Evolutionary conservation across 2,797 vertebrate species (phyloP).

Genomic region (Cetoscarus ocellatus): DNA sequence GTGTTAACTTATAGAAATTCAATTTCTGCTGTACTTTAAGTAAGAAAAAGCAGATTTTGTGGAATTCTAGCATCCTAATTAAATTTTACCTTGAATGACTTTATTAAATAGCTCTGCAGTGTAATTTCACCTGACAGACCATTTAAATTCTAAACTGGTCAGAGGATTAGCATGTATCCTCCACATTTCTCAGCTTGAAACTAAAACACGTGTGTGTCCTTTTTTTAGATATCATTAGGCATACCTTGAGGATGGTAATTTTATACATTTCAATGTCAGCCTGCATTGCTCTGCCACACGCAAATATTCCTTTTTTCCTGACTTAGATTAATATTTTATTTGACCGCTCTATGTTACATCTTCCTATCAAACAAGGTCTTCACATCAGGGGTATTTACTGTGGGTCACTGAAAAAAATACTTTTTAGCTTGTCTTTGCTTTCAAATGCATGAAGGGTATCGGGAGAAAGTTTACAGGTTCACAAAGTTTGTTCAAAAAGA

Average conservation of each 20-base stretch:
- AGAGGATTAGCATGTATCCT: constrained; percentile 30
- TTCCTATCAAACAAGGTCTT: too few species aligned
- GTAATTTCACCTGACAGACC: constrained; percentile 38
- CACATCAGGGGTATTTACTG: too few species aligned
- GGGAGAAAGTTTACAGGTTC: too few species aligned
- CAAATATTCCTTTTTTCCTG: background rate
- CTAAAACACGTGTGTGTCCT: constrained; percentile 20
- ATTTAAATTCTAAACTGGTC: constrained; percentile 52
- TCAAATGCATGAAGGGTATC: too few species aligned
- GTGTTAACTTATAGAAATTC: background rate
- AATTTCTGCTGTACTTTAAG: background rate
- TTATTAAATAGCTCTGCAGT: constrained; percentile 32
- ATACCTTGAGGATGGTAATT: constrained; percentile 14
- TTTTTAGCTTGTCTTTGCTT: too few species aligned
- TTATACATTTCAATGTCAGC: background rate
- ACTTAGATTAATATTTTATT: too few species aligned
- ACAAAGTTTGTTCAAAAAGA: too few species aligned
- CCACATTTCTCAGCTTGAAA: constrained; percentile 56
- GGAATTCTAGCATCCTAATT: constrained; percentile 17
- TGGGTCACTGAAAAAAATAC: too few species aligned
- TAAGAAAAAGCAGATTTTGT: constrained; percentile 8
- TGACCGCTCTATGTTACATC: too few species aligned
- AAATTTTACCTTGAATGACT: constrained; percentile 28
- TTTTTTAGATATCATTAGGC: constrained; percentile 49
- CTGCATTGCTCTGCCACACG: background rate